Percentiles rank a stretch among this genome's conserved stretches.
phyloP scores from a whole-genome alignment of 2,888 invertebrate genomes.

The Pachydiplax longipennis region DNA sequence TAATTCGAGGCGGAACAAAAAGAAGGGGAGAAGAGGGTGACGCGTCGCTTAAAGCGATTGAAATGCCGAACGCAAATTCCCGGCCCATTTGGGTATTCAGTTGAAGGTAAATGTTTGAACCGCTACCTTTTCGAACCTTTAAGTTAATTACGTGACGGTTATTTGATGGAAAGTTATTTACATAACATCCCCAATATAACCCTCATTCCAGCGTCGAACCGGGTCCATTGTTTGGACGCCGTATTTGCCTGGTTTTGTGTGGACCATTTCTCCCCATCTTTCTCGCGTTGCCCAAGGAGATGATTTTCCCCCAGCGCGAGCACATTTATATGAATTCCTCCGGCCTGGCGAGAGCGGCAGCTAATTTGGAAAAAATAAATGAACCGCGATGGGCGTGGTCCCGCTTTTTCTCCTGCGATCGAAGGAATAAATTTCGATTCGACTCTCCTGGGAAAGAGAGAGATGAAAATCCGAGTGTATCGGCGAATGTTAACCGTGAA shows the following conservation, averaged over 20 bases:
- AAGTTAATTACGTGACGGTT: constrained; percentile 26
- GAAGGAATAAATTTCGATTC: neutral
- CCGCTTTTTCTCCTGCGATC: neutral
- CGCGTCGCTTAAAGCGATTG: constrained; percentile 37
- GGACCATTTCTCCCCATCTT: neutral
- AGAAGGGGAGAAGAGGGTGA: neutral
- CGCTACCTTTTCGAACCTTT: constrained; percentile 28
- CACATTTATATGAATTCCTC: neutral
- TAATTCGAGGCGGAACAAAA: constrained; percentile 4
- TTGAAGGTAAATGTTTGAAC: constrained; percentile 20
- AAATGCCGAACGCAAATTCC: constrained; percentile 22
- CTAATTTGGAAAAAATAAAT: neutral
- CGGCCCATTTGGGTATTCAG: constrained; percentile 13
- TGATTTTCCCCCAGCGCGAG: neutral
- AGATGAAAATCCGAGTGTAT: neutral
- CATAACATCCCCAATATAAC: constrained; percentile 25
- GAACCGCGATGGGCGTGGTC: neutral
- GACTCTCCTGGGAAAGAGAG: neutral
- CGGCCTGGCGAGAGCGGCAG: neutral
- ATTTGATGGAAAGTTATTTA: constrained; percentile 39
- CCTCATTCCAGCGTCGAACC: neutral
- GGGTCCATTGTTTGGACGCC: constrained; percentile 25
- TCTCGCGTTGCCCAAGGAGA: neutral
- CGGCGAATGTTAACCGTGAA: neutral
- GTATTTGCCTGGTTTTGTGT: constrained; percentile 24